Percentiles rank a stretch among this genome's conserved stretches.
These are phyloP conservation scores for Drosophila aldrichi DNA, from an alignment of 2,888 invertebrate genomes.

Conservation along the genomic window DNA sequence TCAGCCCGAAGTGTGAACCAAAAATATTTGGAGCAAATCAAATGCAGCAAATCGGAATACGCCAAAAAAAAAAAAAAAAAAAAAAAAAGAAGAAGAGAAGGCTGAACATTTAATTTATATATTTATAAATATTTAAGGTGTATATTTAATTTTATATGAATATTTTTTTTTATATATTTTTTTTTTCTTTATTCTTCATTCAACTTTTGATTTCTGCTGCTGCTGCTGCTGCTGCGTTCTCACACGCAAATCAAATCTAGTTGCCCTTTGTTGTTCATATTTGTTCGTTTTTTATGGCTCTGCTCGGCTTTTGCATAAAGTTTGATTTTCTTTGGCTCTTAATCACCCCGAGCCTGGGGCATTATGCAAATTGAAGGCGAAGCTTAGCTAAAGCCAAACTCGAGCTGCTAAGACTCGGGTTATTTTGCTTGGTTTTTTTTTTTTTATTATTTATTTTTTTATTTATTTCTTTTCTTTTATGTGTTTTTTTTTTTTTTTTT, in stretches of 20 bases:
- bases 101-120: neutral
- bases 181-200: conserved; percentile 11
- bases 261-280: conserved; percentile 10
- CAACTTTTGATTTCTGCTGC: conserved; percentile 10
- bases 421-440: neutral
- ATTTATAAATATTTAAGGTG: neutral
- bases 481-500: neutral
- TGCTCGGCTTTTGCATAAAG: conserved; percentile 22
- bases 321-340: conserved; percentile 15
- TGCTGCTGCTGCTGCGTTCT: conserved; percentile 42
- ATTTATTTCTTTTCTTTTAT: neutral
- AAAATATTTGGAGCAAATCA: conserved; percentile 79
- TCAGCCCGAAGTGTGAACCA: conserved; percentile 71
- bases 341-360: conserved; percentile 38
- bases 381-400: conserved; percentile 18
- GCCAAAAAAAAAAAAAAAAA: conserved; percentile 11
- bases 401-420: conserved; percentile 20
- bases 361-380: conserved; percentile 62
- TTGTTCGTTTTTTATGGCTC: conserved; percentile 29
- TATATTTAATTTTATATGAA: conserved; percentile 9
- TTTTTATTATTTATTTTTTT: neutral
- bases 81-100: conserved; percentile 11
- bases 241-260: conserved; percentile 71
- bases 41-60: conserved; percentile 55
- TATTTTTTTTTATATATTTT: neutral